phyloP scores from a whole-genome alignment of 2,113 vertebrate genomes.

The Ploceus nigricollis region DNA sequence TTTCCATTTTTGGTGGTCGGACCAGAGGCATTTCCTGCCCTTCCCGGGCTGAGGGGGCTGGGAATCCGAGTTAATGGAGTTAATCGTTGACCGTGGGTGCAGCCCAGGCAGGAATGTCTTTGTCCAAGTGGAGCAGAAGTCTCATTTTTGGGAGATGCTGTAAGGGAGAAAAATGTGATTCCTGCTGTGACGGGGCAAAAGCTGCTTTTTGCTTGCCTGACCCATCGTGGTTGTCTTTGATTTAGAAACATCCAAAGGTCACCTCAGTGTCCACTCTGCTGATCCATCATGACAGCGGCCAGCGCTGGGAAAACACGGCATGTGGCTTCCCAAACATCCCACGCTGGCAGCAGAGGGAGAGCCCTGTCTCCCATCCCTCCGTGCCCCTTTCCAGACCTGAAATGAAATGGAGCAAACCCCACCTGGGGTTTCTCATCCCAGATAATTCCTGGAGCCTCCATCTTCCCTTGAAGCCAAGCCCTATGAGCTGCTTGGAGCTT shows the following conservation, averaged over 20 bases:
- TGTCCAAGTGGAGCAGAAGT: slow-evolving; percentile 6
- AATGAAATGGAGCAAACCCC: accelerated
- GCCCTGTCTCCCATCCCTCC: accelerated
- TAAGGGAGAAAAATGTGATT: not conserved
- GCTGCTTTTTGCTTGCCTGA: not conserved
- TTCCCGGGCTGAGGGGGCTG: not conserved
- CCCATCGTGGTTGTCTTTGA: not conserved
- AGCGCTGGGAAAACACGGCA: accelerated
- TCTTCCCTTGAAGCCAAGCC: not conserved
- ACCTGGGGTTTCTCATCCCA: not conserved
- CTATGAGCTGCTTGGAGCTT: not conserved
- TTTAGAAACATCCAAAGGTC: not conserved
- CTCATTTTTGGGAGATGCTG: not conserved
- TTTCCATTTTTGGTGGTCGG: not conserved
- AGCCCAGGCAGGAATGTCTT: not conserved
- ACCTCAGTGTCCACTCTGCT: not conserved
- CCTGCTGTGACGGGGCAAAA: not conserved
- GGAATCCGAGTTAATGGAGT: not conserved
- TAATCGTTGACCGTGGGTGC: not conserved
- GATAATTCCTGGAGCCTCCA: not conserved
- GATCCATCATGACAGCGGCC: accelerated
- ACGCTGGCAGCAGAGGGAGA: accelerated
- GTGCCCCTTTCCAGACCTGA: not conserved
- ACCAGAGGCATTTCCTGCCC: not conserved
- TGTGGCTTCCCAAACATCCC: not conserved